Evolutionary conservation across 2,113 vertebrate genomes (phyloP), one percentile per base, ranked within the genome.

Genomic region (Galbula dea): DNA sequence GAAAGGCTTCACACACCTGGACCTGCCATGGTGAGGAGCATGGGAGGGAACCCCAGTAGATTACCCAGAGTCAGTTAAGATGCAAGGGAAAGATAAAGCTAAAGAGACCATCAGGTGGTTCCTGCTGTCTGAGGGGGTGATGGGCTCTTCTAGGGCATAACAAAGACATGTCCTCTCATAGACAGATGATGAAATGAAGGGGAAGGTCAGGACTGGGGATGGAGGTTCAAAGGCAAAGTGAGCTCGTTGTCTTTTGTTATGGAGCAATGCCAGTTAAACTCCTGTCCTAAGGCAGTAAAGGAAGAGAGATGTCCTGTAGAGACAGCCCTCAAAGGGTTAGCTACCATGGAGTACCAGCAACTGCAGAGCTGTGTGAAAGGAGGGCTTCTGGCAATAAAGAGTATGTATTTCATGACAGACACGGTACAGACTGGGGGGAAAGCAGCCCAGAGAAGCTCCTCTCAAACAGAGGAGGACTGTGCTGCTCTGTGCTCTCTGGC

Each of bases 71-170:
- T 80, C 96, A 89, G 95, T 96, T 96, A 76, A 83, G 94, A 95
- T 96, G 76, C 39, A 80, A 89, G 68, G 90, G 85, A 94, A 94
- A 91, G 96, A 97, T 95, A 95, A 95, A 13, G 57, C 29, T 32
- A 6, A 57, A 69, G 69, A 92, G 52, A 83, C 12, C 57, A 80
- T 4, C 78, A 91, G 57, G 74, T 37, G 32, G 69, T 21, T 94
- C 66, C 63, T 73, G 77, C 54, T 74, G 83, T 77, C 27, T 43
- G 41, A 80, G 34, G 49, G 52, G 49, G 34, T 41, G 73, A 80
- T 7, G 10, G 41, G 36, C 19, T 78, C 34, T 46, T 39, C n/a
- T 10, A 23, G 15, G 63, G 8, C 51, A 51, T 36, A 58, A 41
- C 37, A 43, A 58, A 86, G 66, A 82, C 0, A 1, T 3, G 21